Conservation (phyloP, 2,888 invertebrate genomes). For the Chelonus formosanus region DNA sequence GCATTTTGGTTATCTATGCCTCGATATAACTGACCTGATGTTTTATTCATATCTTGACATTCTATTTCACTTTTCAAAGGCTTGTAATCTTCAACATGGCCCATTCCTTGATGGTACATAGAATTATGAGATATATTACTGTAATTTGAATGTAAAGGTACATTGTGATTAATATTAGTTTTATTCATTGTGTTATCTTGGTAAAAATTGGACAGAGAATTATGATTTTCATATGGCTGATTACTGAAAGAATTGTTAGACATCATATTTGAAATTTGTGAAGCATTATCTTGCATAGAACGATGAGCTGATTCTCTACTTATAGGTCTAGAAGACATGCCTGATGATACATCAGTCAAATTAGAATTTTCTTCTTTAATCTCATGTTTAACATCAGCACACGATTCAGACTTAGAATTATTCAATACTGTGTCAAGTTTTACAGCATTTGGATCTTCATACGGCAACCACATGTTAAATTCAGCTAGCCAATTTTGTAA, state of each 20-base stretch:
- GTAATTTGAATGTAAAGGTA: slow-evolving; percentile 48
- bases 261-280: slow-evolving; percentile 48
- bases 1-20: slow-evolving; percentile 47
- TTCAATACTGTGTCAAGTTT: slow-evolving; percentile 29
- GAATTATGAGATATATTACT: slow-evolving; percentile 49
- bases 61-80: slow-evolving; percentile 51
- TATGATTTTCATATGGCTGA: slow-evolving; percentile 51
- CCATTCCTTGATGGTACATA: slow-evolving; percentile 47
- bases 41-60: slow-evolving; percentile 44
- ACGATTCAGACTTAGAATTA: slow-evolving; percentile 34
- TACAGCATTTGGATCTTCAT: slow-evolving; percentile 67
- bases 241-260: slow-evolving; percentile 47
- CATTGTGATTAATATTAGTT: slow-evolving; percentile 41
- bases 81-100: slow-evolving; percentile 43
- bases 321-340: slow-evolving; percentile 51
- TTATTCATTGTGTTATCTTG: slow-evolving; percentile 51
- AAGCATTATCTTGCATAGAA: slow-evolving; percentile 47
- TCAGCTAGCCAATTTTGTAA: slow-evolving; percentile 98
- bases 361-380: slow-evolving; percentile 58
- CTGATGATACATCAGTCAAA: slow-evolving; percentile 53
- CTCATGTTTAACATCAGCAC: slow-evolving; percentile 51
- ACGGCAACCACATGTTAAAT: slow-evolving; percentile 96
- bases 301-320: slow-evolving; percentile 52
- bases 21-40: slow-evolving; percentile 45
- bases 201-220: slow-evolving; percentile 47